These are phyloP conservation scores for Blastomussa wellsi DNA, from an alignment of 92 coral and sea anemone genomes.

Conservation along the genomic window DNA sequence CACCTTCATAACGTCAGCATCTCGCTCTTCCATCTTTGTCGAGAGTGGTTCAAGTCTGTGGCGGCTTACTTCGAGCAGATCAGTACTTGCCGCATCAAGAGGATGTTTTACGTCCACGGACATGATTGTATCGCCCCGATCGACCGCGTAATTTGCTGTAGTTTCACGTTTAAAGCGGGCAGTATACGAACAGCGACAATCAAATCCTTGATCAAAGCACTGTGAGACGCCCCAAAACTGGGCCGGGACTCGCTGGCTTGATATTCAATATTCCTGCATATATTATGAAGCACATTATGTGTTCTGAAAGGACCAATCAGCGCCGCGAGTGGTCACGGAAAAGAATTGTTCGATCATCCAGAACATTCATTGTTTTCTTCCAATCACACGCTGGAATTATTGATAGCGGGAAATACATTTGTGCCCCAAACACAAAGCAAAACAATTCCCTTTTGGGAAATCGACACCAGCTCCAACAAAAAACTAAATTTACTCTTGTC, in stretches of 20 bases:
- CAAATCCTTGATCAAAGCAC: conserved; percentile 42
- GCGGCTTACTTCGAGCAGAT: conserved; percentile 88
- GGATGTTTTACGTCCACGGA: conserved; percentile 92
- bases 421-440: not conserved
- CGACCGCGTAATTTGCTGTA: conserved; percentile 35
- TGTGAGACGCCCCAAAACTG: conserved; percentile 86
- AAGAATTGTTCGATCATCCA: conserved; percentile 30
- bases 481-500: not conserved
- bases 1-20: conserved; percentile 88
- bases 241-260: conserved; percentile 74
- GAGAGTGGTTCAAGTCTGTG: conserved; percentile 89
- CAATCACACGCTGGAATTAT: not conserved
- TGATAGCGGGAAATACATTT: not conserved
- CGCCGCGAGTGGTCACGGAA: conserved; percentile 21
- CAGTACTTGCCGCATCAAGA: conserved; percentile 86
- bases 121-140: conserved; percentile 58
- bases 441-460: not conserved
- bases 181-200: conserved; percentile 13
- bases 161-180: not conserved
- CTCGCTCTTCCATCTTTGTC: conserved; percentile 91
- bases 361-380: conserved; percentile 34
- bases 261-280: conserved; percentile 63
- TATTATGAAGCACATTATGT: not conserved
- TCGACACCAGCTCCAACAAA: not conserved
- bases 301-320: conserved; percentile 39